These are phyloP conservation scores for Bombycilla garrulus DNA, from an alignment of 2,113 vertebrate species.

Conservation along the genomic window DNA sequence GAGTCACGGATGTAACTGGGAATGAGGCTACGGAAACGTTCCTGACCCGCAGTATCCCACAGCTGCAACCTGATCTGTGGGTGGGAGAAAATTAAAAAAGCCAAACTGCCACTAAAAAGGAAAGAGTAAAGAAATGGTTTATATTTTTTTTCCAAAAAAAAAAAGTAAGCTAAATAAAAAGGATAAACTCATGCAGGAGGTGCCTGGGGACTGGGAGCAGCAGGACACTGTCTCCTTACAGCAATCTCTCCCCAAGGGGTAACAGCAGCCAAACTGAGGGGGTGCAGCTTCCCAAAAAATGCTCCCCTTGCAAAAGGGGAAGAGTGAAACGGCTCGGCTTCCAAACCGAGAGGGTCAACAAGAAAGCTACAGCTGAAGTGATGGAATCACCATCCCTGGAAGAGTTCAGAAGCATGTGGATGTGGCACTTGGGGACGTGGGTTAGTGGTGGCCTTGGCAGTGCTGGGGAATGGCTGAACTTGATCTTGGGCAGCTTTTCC, in stretches of 20 bases:
- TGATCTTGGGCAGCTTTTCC: background rate
- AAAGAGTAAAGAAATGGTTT: conserved; percentile 46
- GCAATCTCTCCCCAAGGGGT: background rate
- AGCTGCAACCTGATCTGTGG: conserved; percentile 98
- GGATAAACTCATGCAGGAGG: conserved; percentile 57
- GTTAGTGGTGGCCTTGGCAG: background rate
- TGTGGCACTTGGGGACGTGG: background rate
- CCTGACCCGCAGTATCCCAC: conserved; percentile 98
- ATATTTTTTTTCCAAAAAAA: background rate
- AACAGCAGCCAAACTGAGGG: background rate
- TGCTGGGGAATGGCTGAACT: background rate
- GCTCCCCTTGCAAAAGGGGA: background rate
- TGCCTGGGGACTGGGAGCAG: conserved; percentile 37
- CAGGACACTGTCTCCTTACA: background rate
- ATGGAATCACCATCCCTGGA: background rate
- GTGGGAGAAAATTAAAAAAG: conserved; percentile 76
- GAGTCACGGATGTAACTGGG: conserved; percentile 99
- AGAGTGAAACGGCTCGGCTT: background rate
- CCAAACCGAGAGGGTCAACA: background rate
- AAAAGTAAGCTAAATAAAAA: conserved; percentile 17
- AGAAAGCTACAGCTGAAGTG: background rate
- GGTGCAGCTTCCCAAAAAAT: background rate
- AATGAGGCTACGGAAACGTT: conserved; percentile 99
- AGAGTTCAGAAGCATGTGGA: background rate
- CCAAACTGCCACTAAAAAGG: conserved; percentile 69